phyloP scores from a whole-genome alignment of 2,888 invertebrate species.

The Toxonevra muliebris region DNA sequence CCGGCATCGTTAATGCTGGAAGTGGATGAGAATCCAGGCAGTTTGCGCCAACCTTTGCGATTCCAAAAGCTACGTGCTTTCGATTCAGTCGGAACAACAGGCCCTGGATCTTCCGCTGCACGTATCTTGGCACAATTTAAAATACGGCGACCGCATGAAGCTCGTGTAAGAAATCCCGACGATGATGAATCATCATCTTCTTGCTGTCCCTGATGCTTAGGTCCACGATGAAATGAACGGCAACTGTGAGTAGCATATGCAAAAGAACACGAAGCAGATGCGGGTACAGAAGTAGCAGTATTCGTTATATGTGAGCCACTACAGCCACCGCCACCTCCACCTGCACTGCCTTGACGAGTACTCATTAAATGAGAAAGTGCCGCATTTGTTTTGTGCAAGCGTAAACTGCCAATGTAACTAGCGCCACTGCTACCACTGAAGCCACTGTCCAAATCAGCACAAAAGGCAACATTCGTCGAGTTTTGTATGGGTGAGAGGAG shows the following conservation, averaged over 20 bases:
- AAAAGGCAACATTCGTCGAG: conserved; percentile 60
- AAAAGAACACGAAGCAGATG: conserved; percentile 40
- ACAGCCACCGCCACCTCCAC: conserved; percentile 26
- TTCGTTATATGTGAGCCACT: conserved; percentile 51
- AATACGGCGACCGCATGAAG: conserved; percentile 64
- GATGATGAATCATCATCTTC: conserved; percentile 32
- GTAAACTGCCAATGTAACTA: conserved; percentile 78
- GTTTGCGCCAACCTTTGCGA: conserved; percentile 81
- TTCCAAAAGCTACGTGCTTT: conserved; percentile 72
- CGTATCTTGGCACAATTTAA: conserved; percentile 66
- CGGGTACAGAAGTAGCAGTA: conserved; percentile 44
- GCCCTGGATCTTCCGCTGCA: conserved; percentile 65
- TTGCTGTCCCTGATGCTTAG: conserved; percentile 34
- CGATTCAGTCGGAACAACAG: conserved; percentile 59
- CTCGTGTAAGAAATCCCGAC: conserved; percentile 56
- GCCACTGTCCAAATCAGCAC: conserved; percentile 78
- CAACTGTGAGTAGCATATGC: conserved; percentile 58
- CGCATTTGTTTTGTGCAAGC: conserved; percentile 65
- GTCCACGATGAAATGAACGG: conserved; percentile 59
- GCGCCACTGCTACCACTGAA: conserved; percentile 86
- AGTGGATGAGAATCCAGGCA: conserved; percentile 78
- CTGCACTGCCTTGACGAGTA: conserved; percentile 44
- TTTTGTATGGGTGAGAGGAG: conserved; percentile 67
- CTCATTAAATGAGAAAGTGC: conserved; percentile 53
- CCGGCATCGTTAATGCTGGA: conserved; percentile 76